These are phyloP conservation scores for Acanthosepion pharaonis DNA, from an alignment of 2,888 invertebrate genomes.

Conservation along the genomic window DNA sequence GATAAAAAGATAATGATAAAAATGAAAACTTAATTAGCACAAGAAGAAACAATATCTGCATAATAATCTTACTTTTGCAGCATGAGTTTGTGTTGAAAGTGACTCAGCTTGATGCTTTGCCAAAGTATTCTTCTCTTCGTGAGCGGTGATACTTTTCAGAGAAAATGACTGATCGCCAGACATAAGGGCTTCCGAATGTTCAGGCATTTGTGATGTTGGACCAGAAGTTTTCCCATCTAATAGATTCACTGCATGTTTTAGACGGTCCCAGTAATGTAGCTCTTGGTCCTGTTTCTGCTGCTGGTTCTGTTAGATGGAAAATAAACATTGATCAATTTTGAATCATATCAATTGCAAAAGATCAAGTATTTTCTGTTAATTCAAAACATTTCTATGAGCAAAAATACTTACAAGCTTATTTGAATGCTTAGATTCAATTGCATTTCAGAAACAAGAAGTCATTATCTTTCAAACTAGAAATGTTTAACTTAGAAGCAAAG, in stretches of 20 bases:
- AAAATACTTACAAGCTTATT: too few species aligned
- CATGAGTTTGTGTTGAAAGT: neutral
- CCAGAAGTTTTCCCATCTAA: neutral
- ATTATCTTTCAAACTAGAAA: too few species aligned
- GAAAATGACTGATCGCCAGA: neutral
- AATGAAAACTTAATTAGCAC: too few species aligned
- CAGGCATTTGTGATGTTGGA: neutral
- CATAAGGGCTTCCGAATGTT: neutral
- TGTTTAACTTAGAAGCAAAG: too few species aligned
- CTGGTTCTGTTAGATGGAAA: neutral
- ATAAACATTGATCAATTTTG: neutral
- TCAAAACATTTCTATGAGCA: too few species aligned
- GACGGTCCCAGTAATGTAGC: neutral
- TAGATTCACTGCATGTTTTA: neutral
- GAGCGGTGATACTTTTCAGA: neutral
- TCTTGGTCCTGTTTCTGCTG: slow-evolving; percentile 2
- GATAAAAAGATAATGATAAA: too few species aligned
- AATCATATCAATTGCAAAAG: neutral
- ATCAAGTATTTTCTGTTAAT: neutral
- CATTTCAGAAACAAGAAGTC: too few species aligned
- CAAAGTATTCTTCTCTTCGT: neutral
- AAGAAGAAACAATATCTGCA: neutral
- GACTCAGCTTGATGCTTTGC: neutral
- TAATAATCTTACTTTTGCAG: neutral
- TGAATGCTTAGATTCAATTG: too few species aligned